A percentile compares a stretch with the other conserved stretches of the same genome.
phyloP scores from a whole-genome alignment of 2,888 invertebrate genomes.

The Heliconius charithonia region DNA sequence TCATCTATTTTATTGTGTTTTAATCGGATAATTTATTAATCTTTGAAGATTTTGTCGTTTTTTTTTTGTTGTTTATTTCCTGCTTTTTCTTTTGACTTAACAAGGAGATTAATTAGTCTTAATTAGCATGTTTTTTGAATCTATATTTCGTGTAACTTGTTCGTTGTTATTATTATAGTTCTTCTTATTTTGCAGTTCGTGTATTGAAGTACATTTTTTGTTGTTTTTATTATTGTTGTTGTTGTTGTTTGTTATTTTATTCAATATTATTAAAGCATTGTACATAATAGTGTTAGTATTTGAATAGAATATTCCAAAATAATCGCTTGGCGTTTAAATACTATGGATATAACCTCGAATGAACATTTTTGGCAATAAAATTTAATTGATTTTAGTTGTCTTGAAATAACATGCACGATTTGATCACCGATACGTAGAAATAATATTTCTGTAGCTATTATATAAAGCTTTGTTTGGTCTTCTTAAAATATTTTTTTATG shows the following conservation, averaged over 20 bases:
- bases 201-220: not conserved
- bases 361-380: slow-evolving; percentile 15
- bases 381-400: slow-evolving; percentile 3
- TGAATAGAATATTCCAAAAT: not conserved
- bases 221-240: not conserved
- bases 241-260: slow-evolving; percentile 2
- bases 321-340: not conserved
- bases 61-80: not conserved
- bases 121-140: not conserved
- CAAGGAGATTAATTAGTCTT: not conserved
- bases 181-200: slow-evolving; percentile 10
- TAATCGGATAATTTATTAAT: not conserved
- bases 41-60: not conserved
- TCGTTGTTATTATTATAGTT: not conserved
- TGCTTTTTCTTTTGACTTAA: slow-evolving; percentile 5
- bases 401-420: slow-evolving; percentile 11
- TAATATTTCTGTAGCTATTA: not conserved
- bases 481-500: slow-evolving; percentile 4
- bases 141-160: not conserved
- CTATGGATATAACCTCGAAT: slow-evolving; percentile 19
- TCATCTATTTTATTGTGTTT: slow-evolving; percentile 33
- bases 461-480: not conserved
- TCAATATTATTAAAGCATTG: not conserved
- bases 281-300: not conserved
- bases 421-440: not conserved